Percentiles rank a stretch among this genome's conserved stretches.
Evolutionary conservation across 2,888 invertebrate species (phyloP).

Genomic region (Cylloceria caligata): DNA sequence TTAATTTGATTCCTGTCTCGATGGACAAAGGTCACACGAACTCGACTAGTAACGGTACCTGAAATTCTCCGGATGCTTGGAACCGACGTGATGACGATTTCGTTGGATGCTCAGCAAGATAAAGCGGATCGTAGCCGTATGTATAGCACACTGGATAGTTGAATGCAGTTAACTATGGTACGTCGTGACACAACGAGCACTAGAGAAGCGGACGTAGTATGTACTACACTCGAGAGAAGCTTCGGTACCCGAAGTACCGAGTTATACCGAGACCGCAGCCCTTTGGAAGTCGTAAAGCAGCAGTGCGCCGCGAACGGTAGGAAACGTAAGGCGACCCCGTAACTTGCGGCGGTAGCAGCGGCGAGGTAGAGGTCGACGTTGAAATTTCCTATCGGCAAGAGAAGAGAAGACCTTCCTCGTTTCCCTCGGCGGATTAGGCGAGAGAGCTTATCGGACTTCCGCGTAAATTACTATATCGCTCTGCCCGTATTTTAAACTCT

Average conservation of each 20-base stretch:
- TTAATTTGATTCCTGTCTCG: slow-evolving; percentile 71
- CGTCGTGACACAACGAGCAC: slow-evolving; percentile 35
- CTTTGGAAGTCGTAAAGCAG: slow-evolving; percentile 74
- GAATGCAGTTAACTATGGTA: slow-evolving; percentile 43
- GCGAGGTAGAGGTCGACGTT: slow-evolving; percentile 45
- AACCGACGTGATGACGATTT: slow-evolving; percentile 63
- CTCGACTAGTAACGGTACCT: slow-evolving; percentile 45
- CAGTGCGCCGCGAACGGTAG: slow-evolving; percentile 56
- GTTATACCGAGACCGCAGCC: slow-evolving; percentile 72
- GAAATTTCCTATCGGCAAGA: slow-evolving; percentile 59
- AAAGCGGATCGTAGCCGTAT: slow-evolving; percentile 31
- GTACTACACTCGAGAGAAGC: slow-evolving; percentile 56
- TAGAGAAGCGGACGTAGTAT: slow-evolving; percentile 10
- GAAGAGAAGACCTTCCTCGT: slow-evolving; percentile 39
- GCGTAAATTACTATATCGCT: slow-evolving; percentile 64
- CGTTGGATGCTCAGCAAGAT: slow-evolving; percentile 53
- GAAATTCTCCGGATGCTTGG: slow-evolving; percentile 54
- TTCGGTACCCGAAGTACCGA: slow-evolving; percentile 61
- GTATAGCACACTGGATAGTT: slow-evolving; percentile 33
- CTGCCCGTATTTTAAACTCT: slow-evolving; percentile 53
- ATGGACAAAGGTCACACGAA: slow-evolving; percentile 69
- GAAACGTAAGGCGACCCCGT: slow-evolving; percentile 64
- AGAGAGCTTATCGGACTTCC: slow-evolving; percentile 62
- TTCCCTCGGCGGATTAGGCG: slow-evolving; percentile 61
- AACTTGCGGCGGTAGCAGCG: slow-evolving; percentile 60